Evolutionary conservation across 2,888 invertebrate species (phyloP).

Genomic region (Priocnemis perturbator): DNA sequence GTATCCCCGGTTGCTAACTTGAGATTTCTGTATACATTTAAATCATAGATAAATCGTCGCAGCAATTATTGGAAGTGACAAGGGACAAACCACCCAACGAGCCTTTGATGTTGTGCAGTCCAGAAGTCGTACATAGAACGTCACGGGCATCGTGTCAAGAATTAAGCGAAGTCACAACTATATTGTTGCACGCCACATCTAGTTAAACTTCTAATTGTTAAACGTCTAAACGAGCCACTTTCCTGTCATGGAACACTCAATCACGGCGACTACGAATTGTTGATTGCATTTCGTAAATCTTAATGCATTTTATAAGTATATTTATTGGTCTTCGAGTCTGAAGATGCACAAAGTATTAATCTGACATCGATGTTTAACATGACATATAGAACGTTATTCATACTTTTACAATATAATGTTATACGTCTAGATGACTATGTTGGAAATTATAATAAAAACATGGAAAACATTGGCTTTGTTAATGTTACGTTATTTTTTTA

Average conservation of each 20-base stretch:
- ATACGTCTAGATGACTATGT: constrained; percentile 5
- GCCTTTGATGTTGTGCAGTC: constrained; percentile 53
- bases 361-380: no score
- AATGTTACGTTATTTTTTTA: no score
- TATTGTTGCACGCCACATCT: constrained; percentile 66
- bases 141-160: constrained; percentile 67
- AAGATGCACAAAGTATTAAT: no score
- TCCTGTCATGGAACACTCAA: neutral
- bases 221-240: neutral
- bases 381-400: no score
- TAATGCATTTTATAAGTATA: neutral
- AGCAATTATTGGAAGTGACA: constrained; percentile 59
- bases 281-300: no score
- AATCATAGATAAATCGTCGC: constrained; percentile 63
- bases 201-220: constrained; percentile 51
- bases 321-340: neutral
- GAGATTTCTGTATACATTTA: constrained; percentile 1
- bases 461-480: no score
- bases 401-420: constrained; percentile 7
- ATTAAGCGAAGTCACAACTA: constrained; percentile 69
- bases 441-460: no score
- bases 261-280: no score
- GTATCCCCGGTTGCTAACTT: neutral
- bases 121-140: constrained; percentile 66
- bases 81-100: constrained; percentile 56